Percentiles rank a stretch among this genome's conserved stretches.
phyloP scores from a whole-genome alignment of 2,888 invertebrate genomes.

The Pristionchus mayeri region DNA sequence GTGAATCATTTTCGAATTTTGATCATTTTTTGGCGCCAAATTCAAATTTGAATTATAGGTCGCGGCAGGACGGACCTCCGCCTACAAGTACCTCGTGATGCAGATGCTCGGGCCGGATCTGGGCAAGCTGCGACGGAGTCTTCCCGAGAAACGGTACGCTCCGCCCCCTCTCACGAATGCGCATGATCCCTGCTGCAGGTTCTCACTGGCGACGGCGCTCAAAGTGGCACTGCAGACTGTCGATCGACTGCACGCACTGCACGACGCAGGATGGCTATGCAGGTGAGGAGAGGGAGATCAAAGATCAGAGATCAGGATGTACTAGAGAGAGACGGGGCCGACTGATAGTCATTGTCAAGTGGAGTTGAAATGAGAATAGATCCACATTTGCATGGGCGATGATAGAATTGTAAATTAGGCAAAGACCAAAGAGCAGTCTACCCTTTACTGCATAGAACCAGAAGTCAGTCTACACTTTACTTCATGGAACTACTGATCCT shows the following conservation, averaged over 20 bases:
- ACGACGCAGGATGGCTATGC: constrained; percentile 65
- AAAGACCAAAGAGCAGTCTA: too few relatives aligned
- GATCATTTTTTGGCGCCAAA: constrained; percentile 14
- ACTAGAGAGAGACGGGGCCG: background rate
- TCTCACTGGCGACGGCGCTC: constrained; percentile 62
- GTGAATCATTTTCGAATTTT: background rate
- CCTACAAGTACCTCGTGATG: constrained; percentile 67
- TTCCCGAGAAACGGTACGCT: constrained; percentile 43
- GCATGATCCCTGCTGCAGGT: constrained; percentile 52
- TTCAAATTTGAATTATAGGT: constrained; percentile 49
- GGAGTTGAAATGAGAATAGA: too few relatives aligned
- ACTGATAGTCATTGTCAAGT: too few relatives aligned
- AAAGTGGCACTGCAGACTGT: constrained; percentile 64
- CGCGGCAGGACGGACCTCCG: constrained; percentile 59
- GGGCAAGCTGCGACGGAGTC: constrained; percentile 59
- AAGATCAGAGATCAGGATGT: background rate
- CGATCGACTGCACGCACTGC: constrained; percentile 63
- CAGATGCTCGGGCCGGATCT: constrained; percentile 66
- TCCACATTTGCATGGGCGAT: too few relatives aligned
- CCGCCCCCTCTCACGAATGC: constrained; percentile 52
- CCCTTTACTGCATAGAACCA: too few relatives aligned
- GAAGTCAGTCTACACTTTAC: too few relatives aligned
- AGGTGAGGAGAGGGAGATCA: constrained; percentile 40
- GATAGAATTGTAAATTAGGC: too few relatives aligned
- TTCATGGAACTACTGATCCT: too few relatives aligned